Base-by-base conservation (phyloP, 2,888 invertebrate genomes). In the Epinotia ramella region DNA sequence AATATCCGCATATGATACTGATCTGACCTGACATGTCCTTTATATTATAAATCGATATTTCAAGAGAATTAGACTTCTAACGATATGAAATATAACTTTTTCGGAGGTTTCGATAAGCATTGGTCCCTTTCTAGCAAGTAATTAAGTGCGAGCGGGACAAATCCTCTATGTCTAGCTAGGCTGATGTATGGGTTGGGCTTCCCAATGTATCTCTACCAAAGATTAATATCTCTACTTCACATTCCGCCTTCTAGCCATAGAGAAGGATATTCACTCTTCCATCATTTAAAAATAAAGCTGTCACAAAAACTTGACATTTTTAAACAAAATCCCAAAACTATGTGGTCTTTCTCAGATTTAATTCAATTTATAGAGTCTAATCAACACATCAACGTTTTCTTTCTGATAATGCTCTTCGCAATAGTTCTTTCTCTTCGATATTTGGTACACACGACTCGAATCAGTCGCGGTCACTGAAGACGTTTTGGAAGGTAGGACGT, bases 321-420 rank as follows among this genome's bases (percentile, higher is more conserved):
- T 44, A 63, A 63, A 44, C 18, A 18, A 63, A 44, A 63, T 44
- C 40, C n/a, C 12, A 40, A 40, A 44, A n/a, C 53, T n/a, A 53
- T 53, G 16, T 63, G 5, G 18, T 33, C 13, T 40, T 40, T 40
- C 18, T 3, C 11, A n/a, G 40, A 63, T 18, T n/a, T n/a, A n/a
- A n/a, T n/a, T n/a, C 53, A 53, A n/a, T n/a, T 53, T 13, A 53
- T n/a, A n/a, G 53, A 53, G 2, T 53, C 20, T 12, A 20, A 44
- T 44, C 44, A 44, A 63, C 13, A 63, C 63, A 18, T 40, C 7
- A 40, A 40, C 9, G 3, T n/a, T 6, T 28, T 62, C 9, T 53
- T 62, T 33, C 46, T 89, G 3, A 84, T 89, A 3, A 57, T 88
- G 12, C 88, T 89, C 46, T 64, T 13, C 24, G 88, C 87, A 9